A percentile compares a stretch with the other conserved stretches of the same genome.
Evolutionary conservation across 2,113 vertebrate genomes (phyloP).

Genomic region (Aplodontia rufa): DNA sequence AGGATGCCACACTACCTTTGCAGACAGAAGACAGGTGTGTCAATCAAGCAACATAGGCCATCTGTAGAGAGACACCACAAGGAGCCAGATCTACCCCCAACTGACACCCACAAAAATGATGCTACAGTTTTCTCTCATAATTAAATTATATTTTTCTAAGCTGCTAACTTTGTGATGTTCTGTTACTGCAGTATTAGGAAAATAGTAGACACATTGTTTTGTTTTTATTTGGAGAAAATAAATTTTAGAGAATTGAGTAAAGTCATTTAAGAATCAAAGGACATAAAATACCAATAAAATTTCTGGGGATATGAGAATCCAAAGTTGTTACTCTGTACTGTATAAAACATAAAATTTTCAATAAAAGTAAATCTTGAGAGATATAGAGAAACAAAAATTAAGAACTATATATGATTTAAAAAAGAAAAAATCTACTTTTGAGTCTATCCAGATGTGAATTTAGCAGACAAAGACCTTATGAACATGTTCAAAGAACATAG

Average conservation of each 20-base stretch:
- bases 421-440: background rate
- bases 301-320: background rate
- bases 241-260: background rate
- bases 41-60: background rate
- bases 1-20: background rate
- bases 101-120: background rate
- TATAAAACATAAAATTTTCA: background rate
- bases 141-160: background rate
- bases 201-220: fast-evolving
- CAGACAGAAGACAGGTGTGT: too few species aligned
- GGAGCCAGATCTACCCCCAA: background rate
- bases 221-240: background rate
- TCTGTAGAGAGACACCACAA: background rate
- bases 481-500: background rate
- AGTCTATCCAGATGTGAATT: background rate
- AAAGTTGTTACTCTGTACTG: background rate
- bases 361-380: too few species aligned
- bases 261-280: background rate
- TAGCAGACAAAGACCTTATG: background rate
- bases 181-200: background rate
- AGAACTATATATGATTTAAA: background rate
- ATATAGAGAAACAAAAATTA: background rate
- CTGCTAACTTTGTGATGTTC: background rate
- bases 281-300: background rate
- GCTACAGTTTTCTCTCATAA: background rate